Conservation (phyloP, 2,888 invertebrate species). For the Ophioninae sp. region DNA sequence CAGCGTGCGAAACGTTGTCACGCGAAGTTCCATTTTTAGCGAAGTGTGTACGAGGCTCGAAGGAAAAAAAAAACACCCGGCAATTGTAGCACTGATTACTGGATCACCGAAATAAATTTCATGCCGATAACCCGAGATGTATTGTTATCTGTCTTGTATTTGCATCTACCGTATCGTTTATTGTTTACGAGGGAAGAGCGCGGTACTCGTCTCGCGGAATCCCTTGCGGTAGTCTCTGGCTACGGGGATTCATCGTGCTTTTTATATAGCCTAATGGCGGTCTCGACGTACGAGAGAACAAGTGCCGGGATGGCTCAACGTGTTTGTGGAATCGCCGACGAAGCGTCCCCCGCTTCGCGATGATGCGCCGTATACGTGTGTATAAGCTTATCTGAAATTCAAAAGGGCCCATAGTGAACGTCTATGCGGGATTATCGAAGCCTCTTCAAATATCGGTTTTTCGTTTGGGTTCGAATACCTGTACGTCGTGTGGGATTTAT, state of each 20-base stretch:
- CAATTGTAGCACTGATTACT: slow-evolving; percentile 13
- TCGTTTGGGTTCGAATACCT: background rate
- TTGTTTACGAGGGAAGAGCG: slow-evolving; percentile 15
- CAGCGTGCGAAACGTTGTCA: slow-evolving; percentile 60
- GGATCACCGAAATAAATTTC: slow-evolving; percentile 4
- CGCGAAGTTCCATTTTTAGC: slow-evolving; percentile 60
- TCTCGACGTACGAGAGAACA: slow-evolving; percentile 10
- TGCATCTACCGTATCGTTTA: background rate
- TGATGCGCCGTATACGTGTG: slow-evolving; percentile 2
- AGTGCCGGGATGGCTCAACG: slow-evolving; percentile 45
- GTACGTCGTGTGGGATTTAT: background rate
- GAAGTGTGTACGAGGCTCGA: background rate
- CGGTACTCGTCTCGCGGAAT: slow-evolving; percentile 54
- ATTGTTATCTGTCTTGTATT: background rate
- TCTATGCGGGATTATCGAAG: background rate
- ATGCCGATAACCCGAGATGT: slow-evolving; percentile 11
- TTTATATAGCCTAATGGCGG: slow-evolving; percentile 58
- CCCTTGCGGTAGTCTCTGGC: slow-evolving; percentile 53
- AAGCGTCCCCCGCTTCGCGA: slow-evolving; percentile 41
- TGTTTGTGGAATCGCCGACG: slow-evolving; percentile 58
- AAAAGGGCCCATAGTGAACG: slow-evolving; percentile 6
- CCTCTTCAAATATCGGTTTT: background rate
- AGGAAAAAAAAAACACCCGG: background rate
- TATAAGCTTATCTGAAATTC: background rate
- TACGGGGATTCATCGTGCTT: slow-evolving; percentile 48